A percentile compares a stretch with the other conserved stretches of the same genome.
phyloP scores from a whole-genome alignment of 2,113 vertebrate species.

The Dunckerocampus dactyliophorus region DNA sequence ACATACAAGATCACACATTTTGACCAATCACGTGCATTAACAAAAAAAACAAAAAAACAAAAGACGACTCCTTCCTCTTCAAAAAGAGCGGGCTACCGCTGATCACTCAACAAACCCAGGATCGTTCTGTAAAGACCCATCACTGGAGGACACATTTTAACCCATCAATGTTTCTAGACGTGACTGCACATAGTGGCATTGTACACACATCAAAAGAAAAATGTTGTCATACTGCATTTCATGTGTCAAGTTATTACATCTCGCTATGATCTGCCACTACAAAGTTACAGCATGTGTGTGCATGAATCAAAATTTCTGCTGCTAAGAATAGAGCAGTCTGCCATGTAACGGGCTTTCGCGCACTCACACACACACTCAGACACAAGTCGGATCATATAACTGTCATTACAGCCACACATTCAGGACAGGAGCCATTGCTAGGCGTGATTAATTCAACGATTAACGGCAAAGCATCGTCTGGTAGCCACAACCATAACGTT shows the following conservation, averaged over 20 bases:
- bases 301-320: not conserved
- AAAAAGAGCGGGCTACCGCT: too few species aligned
- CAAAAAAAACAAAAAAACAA: too few species aligned
- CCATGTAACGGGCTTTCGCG: constrained; percentile 42
- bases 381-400: constrained; percentile 16
- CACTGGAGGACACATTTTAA: too few species aligned
- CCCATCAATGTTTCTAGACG: too few species aligned
- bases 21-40: too few species aligned
- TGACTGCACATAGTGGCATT: too few species aligned
- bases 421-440: not conserved
- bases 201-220: too few species aligned
- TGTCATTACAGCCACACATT: not conserved
- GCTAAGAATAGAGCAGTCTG: constrained; percentile 6
- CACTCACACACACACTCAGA: constrained; percentile 23
- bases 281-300: not conserved
- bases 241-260: not conserved
- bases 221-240: not conserved
- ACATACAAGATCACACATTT: too few species aligned
- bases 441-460: constrained; percentile 7
- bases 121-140: too few species aligned
- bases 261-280: not conserved
- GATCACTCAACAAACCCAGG: too few species aligned
- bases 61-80: too few species aligned
- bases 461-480: constrained; percentile 34
- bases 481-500: constrained; percentile 46